Percentiles rank a stretch among this genome's conserved stretches.
These are phyloP conservation scores for Gortyna flavago DNA, from an alignment of 2,888 invertebrate species.

Conservation along the genomic window DNA sequence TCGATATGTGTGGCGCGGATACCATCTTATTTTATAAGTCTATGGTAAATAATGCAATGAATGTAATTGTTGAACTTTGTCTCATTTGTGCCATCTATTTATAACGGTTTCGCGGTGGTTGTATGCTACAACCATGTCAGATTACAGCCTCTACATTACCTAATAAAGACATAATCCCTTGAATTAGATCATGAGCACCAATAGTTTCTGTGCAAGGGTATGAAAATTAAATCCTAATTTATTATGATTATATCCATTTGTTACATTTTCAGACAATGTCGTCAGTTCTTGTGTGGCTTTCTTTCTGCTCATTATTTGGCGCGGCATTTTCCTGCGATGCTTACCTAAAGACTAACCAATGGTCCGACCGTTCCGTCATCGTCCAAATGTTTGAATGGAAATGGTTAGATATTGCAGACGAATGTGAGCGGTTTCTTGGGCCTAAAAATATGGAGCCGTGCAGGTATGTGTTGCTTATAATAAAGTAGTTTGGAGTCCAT, in stretches of 20 bases:
- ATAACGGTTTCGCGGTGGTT: background rate
- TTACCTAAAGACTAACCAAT: conserved; percentile 81
- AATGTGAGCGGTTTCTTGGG: conserved; percentile 94
- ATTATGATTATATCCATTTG: background rate
- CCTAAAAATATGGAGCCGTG: conserved; percentile 93
- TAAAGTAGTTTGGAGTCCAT: background rate
- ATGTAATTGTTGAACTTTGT: too few relatives aligned
- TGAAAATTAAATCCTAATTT: background rate
- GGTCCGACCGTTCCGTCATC: conserved; percentile 90
- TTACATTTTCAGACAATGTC: conserved; percentile 47
- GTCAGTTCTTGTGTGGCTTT: conserved; percentile 27
- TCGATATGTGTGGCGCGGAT: too few relatives aligned
- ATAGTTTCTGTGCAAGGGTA: background rate
- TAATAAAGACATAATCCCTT: background rate
- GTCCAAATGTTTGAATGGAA: conserved; percentile 96
- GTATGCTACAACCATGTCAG: background rate
- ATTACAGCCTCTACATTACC: background rate
- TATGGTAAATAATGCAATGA: too few relatives aligned
- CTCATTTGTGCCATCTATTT: background rate
- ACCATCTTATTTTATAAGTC: too few relatives aligned
- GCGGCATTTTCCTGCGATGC: conserved; percentile 16
- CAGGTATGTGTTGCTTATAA: conserved; percentile 87
- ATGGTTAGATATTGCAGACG: conserved; percentile 93
- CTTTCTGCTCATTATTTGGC: conserved; percentile 34
- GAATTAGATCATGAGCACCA: background rate